These are phyloP conservation scores for Biston betularia DNA, from an alignment of 2,888 invertebrate species.

Conservation along the genomic window DNA sequence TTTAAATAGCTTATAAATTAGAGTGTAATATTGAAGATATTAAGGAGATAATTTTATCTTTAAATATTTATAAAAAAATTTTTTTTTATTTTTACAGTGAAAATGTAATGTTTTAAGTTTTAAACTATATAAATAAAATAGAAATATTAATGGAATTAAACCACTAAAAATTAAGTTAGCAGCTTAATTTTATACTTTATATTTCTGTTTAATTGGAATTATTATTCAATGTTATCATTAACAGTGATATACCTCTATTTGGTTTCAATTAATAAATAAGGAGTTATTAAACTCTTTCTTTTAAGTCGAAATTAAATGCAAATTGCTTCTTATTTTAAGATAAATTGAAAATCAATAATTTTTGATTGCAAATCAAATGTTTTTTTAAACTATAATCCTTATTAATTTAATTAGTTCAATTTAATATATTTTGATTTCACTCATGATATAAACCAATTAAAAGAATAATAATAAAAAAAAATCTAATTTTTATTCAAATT, in stretches of 20 bases:
- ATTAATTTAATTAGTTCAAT: conserved; percentile 65
- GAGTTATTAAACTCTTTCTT: conserved; percentile 75
- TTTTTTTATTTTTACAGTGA: conserved; percentile 87
- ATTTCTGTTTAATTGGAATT: conserved; percentile 87
- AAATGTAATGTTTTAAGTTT: conserved; percentile 88
- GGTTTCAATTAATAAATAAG: conserved; percentile 86
- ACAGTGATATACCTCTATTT: conserved; percentile 89
- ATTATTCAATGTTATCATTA: conserved; percentile 87
- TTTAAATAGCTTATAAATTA: conserved; percentile 72
- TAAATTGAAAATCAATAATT: conserved; percentile 69
- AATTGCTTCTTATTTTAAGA: conserved; percentile 86
- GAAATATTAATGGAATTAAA: conserved; percentile 81
- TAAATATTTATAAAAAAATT: conserved; percentile 62
- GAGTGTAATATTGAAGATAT: conserved; percentile 77
- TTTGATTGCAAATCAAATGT: conserved; percentile 78
- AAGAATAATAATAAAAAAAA: conserved; percentile 83
- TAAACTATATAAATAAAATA: conserved; percentile 87
- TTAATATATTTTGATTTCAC: conserved; percentile 77
- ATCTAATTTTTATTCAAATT: conserved; percentile 63
- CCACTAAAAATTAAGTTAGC: conserved; percentile 88
- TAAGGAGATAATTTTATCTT: conserved; percentile 65
- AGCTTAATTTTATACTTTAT: conserved; percentile 84
- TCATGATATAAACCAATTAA: conserved; percentile 75
- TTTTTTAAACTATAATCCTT: conserved; percentile 75
- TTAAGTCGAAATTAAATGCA: conserved; percentile 82